Base-by-base conservation (phyloP, 2,113 vertebrate species). In the Thomomys bottae region DNA sequence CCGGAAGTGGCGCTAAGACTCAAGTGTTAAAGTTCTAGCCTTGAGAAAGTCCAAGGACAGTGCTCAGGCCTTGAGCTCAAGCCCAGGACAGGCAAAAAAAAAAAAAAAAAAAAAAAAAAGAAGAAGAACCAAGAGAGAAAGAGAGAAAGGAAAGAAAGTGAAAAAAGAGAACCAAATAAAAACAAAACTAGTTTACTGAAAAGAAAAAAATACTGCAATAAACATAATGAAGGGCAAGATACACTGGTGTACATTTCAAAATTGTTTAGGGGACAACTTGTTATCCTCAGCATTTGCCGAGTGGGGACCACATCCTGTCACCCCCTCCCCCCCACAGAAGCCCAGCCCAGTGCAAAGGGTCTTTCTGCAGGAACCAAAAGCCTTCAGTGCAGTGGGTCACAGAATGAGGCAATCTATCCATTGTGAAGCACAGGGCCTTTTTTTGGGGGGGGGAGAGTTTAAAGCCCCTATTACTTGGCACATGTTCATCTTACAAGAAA, bases 401-500 rank as follows among this genome's bases (percentile, higher is more conserved):
- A 71, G 85, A 61, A 63, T 32, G 63, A 63, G 18, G 61, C 28
- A 66, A 28, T 40, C 28, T 2, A 20, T 71, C 59, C 63, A 49
- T 11, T 49, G 45, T 78, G 54, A 87, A 68, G 5, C 34, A 57
- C 21, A 5, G 0, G 18, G 61, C 32, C 28, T 73, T 91, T 80
- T 67, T 70, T 49, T 66, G 36, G 34, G 4, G 28, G 34, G 4
- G 28, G 54, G 66, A 67, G 67, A 72, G 36, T 45, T 68, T 11
- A 78, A 66, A 71, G 66, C 54, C 45, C 78, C 66, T 78, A 38
- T 77, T 83, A 73, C 21, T 14, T 88, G 77, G 87, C 2, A 1
- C 63, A 40, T 40, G 61, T 88, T 92, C 85, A 84, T 78, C 84
- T 93, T 40, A 63, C 9, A 94, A 83, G n/a, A 63, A 93, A 94